Evolutionary conservation across 2,797 vertebrate species (phyloP).

Genomic region (Rhabdomys pumilio): DNA sequence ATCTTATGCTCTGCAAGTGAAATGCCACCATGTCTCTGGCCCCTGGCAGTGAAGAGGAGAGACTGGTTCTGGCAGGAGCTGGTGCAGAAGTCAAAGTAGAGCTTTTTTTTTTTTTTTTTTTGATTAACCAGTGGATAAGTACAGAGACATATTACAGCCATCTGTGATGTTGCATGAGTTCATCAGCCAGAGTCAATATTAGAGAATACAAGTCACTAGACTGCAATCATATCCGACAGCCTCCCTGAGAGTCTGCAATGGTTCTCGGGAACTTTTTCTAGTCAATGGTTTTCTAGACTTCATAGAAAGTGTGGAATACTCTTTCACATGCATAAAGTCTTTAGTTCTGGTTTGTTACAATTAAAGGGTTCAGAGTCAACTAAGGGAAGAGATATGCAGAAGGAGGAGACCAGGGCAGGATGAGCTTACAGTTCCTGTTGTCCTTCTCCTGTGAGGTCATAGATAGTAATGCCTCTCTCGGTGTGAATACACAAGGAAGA

Average conservation of each 20-base stretch:
- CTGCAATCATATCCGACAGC: not conserved
- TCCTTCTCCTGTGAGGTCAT: not conserved
- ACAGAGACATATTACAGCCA: not conserved
- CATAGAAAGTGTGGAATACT: not conserved
- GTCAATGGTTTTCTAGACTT: not conserved
- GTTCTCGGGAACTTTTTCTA: not conserved
- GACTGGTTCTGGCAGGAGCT: constrained; percentile 21
- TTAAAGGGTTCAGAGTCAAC: not conserved
- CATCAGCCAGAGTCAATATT: not conserved
- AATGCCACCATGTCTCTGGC: not conserved
- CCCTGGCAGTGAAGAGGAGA: not conserved
- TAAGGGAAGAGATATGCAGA: not conserved
- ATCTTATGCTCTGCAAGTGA: constrained; percentile 14
- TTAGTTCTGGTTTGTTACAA: not conserved
- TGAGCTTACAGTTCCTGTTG: not conserved
- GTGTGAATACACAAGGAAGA: not conserved
- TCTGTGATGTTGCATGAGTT: not conserved
- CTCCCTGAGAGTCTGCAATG: not conserved
- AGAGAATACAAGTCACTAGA: not conserved
- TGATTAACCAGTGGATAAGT: not conserved
- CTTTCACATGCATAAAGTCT: not conserved
- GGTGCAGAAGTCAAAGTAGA: not conserved
- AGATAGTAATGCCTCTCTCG: not conserved
- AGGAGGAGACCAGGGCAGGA: not conserved
- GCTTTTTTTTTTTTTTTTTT: not conserved